Conservation (phyloP, 2,888 invertebrate species). For the Uloborus plumipes region DNA sequence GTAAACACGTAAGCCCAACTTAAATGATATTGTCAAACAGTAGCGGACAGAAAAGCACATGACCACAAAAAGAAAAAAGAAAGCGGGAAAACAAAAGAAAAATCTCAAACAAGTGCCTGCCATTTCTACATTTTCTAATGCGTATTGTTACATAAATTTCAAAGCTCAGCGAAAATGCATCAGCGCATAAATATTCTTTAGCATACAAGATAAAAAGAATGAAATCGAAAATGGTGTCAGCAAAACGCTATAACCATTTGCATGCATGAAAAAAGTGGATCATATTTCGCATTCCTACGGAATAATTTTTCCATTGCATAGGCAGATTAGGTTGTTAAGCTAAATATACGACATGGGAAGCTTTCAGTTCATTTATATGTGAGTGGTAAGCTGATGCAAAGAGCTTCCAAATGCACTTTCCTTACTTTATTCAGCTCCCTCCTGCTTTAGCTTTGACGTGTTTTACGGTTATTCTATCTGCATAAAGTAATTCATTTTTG, state of each 20-base stretch:
- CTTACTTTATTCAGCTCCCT: neutral
- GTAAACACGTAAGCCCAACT: too few species aligned
- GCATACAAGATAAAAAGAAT: constrained; percentile 34
- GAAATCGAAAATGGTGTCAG: constrained; percentile 47
- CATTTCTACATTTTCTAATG: too few species aligned
- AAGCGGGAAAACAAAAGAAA: too few species aligned
- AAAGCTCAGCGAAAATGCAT: constrained; percentile 5
- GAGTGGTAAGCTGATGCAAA: neutral
- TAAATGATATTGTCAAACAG: too few species aligned
- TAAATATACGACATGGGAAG: constrained; percentile 40
- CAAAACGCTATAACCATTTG: constrained; percentile 44
- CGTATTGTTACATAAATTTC: too few species aligned
- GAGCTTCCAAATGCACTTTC: neutral
- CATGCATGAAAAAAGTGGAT: constrained; percentile 31
- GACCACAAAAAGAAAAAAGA: too few species aligned
- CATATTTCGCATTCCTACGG: constrained; percentile 42
- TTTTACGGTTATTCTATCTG: too few species aligned
- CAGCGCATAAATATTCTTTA: constrained; percentile 35
- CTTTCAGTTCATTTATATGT: constrained; percentile 37
- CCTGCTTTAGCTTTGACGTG: too few species aligned
- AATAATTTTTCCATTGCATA: constrained; percentile 39
- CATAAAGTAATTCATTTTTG: too few species aligned
- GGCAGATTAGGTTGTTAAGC: constrained; percentile 42
- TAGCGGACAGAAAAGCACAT: too few species aligned
- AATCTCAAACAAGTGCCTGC: too few species aligned